phyloP scores from a whole-genome alignment of 2,113 vertebrate genomes.

The Myxocyprinus asiaticus region DNA sequence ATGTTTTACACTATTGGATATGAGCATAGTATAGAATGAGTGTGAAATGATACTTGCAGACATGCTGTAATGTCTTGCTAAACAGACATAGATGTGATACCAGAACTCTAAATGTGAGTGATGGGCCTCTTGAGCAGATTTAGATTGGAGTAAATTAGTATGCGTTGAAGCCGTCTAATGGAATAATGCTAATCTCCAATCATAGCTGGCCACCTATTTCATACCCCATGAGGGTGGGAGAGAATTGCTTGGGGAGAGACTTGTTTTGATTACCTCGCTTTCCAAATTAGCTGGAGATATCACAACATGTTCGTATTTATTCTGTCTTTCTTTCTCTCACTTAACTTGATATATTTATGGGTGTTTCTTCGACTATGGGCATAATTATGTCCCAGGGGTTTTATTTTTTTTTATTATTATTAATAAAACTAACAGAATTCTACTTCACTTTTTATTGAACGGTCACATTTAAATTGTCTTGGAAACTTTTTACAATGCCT shows the following conservation, averaged over 20 bases:
- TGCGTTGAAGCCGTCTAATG: constrained; percentile 26
- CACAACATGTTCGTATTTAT: constrained; percentile 27
- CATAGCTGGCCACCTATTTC: constrained; percentile 45
- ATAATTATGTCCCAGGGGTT: too few species aligned
- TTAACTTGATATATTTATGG: too few species aligned
- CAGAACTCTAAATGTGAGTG: constrained; percentile 25
- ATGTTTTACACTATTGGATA: constrained; percentile 13
- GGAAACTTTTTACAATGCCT: too few species aligned
- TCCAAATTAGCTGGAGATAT: constrained; percentile 43
- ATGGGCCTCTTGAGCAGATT: constrained; percentile 35
- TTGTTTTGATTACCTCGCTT: constrained; percentile 57
- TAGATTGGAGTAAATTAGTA: constrained; percentile 43
- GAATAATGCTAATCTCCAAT: constrained; percentile 55
- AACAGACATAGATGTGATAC: constrained; percentile 41
- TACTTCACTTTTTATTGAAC: too few species aligned
- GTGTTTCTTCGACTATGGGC: too few species aligned
- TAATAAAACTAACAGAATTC: too few species aligned
- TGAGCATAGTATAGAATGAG: not conserved
- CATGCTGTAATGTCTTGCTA: constrained; percentile 22
- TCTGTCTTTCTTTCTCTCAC: not conserved
- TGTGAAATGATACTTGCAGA: not conserved
- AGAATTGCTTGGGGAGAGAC: constrained; percentile 13
- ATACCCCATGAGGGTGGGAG: constrained; percentile 5
- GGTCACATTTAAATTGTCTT: too few species aligned
- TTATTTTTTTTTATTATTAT: too few species aligned